Conservation (phyloP, 2,113 vertebrate species). For the Brienomyrus brachyistius region DNA sequence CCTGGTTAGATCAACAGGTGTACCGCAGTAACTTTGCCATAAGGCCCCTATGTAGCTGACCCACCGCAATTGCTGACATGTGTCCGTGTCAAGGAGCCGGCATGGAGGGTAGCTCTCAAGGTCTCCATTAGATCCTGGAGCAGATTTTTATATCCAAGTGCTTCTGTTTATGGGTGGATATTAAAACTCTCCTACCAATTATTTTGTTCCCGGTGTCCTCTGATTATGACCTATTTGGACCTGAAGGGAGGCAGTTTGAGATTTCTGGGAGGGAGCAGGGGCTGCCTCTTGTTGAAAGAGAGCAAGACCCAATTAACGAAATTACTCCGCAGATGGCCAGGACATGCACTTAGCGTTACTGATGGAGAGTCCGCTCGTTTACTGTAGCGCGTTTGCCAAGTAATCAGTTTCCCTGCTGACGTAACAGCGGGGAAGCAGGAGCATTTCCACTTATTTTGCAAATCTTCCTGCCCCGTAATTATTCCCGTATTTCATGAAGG, state of each 20-base stretch:
- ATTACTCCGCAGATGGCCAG: slow-evolving; percentile 15
- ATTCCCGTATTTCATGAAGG: neutral
- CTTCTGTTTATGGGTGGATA: slow-evolving; percentile 13
- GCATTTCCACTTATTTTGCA: neutral
- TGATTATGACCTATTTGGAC: slow-evolving; percentile 15
- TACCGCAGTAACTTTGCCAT: neutral
- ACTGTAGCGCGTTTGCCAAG: slow-evolving; percentile 18
- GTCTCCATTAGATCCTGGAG: slow-evolving; percentile 5
- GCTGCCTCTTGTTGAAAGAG: neutral
- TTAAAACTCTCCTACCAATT: slow-evolving; percentile 13
- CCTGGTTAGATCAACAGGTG: neutral
- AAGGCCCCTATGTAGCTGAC: neutral
- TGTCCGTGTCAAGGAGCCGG: neutral
- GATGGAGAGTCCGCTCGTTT: slow-evolving; percentile 23
- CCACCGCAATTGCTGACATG: neutral
- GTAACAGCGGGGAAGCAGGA: neutral
- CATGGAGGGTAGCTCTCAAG: neutral
- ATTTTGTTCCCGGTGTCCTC: slow-evolving; percentile 13
- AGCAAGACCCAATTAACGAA: slow-evolving; percentile 17
- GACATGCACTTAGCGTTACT: slow-evolving; percentile 17
- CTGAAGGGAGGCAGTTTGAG: neutral
- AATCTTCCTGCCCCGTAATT: neutral
- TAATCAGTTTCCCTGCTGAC: slow-evolving; percentile 27
- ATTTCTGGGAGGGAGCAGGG: neutral
- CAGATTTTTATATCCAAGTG: neutral